These are phyloP conservation scores for Hippoglossus hippoglossus DNA, from an alignment of 2,797 vertebrate species.

Conservation along the genomic window DNA sequence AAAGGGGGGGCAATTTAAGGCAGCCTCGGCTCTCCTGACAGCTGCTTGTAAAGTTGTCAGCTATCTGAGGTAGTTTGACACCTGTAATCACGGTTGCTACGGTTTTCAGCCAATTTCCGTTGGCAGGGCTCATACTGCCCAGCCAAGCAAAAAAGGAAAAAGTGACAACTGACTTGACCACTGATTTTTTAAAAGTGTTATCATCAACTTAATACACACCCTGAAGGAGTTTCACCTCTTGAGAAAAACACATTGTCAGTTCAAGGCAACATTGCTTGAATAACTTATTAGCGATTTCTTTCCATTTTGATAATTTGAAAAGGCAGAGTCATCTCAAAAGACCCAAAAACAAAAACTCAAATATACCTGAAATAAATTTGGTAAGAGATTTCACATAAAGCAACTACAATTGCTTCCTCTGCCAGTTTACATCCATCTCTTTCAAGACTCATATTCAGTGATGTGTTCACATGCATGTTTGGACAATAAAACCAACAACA, in stretches of 20 bases:
- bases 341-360: too few relatives aligned
- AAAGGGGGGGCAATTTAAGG: slow-evolving; percentile 28
- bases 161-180: slow-evolving; percentile 59
- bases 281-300: neutral
- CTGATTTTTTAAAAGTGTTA: slow-evolving; percentile 59
- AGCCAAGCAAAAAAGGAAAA: slow-evolving; percentile 50
- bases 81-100: slow-evolving; percentile 68
- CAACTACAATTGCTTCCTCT: too few relatives aligned
- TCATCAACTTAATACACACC: slow-evolving; percentile 55
- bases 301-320: neutral
- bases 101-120: slow-evolving; percentile 63
- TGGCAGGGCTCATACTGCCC: slow-evolving; percentile 54
- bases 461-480: too few relatives aligned
- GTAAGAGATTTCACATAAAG: too few relatives aligned
- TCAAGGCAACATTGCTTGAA: slow-evolving; percentile 17
- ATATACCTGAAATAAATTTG: too few relatives aligned
- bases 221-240: slow-evolving; percentile 25
- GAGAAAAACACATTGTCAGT: slow-evolving; percentile 28
- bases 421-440: too few relatives aligned
- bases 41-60: slow-evolving; percentile 72
- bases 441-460: too few relatives aligned
- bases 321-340: neutral
- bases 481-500: neutral
- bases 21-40: slow-evolving; percentile 57
- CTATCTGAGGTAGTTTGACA: slow-evolving; percentile 70